phyloP scores from a whole-genome alignment of 1,140 invertebrate genomes.

The Palaemon carinicauda region DNA sequence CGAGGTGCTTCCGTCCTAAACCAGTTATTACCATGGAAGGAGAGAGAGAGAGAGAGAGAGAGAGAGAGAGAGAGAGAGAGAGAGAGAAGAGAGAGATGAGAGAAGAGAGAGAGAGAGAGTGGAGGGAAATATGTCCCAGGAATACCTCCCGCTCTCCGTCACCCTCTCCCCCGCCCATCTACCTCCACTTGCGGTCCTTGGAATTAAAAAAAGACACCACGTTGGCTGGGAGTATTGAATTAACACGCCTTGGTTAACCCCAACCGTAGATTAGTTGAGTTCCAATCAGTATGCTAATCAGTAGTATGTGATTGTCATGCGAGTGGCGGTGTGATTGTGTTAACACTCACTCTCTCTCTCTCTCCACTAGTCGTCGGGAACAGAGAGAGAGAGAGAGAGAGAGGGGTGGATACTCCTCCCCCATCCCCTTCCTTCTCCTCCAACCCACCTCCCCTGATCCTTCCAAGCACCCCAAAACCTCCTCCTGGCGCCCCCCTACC shows the following conservation, averaged over 20 bases:
- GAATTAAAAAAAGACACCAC: constrained; percentile 21
- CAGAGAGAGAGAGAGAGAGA: constrained; percentile 2
- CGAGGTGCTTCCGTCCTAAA: not conserved
- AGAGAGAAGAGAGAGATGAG: not conserved
- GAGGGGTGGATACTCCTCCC: not conserved
- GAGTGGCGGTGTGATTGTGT: constrained; percentile 48
- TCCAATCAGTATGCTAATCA: constrained; percentile 57
- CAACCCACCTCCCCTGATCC: no score
- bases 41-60: not conserved
- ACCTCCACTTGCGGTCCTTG: not conserved
- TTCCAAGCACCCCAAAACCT: no score
- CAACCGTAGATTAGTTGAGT: constrained; percentile 47
- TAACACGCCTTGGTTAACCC: constrained; percentile 54
- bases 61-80: constrained; percentile 3
- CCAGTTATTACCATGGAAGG: no score
- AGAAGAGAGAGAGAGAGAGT: not conserved
- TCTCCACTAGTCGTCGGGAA: constrained; percentile 11
- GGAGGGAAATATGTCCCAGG: not conserved
- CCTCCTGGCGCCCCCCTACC: no score
- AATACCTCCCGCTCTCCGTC: not conserved
- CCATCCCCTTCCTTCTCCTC: no score
- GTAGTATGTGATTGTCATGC: constrained; percentile 54
- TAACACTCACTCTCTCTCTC: constrained; percentile 28
- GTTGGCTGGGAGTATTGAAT: constrained; percentile 23
- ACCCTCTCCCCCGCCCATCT: not conserved